Percentiles rank a stretch among this genome's conserved stretches.
Evolutionary conservation across 2,888 invertebrate genomes (phyloP).

Genomic region (Drosophila trichaetosa): DNA sequence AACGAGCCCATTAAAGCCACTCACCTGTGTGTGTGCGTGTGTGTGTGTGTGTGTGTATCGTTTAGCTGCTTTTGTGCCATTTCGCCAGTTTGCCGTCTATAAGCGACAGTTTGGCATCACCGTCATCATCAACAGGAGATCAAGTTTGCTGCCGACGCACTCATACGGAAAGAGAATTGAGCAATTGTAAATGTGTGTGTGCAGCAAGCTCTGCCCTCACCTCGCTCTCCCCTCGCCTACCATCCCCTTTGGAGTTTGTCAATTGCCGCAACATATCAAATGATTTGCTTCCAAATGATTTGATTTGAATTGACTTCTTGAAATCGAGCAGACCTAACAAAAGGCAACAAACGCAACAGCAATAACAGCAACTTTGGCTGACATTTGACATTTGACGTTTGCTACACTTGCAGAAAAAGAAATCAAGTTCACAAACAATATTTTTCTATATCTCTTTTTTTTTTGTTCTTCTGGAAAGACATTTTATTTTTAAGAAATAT

Average conservation of each 20-base stretch:
- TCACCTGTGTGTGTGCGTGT: constrained; percentile 66
- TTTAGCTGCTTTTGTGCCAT: constrained; percentile 24
- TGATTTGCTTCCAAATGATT: constrained; percentile 84
- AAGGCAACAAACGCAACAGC: constrained; percentile 24
- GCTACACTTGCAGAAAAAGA: constrained; percentile 7
- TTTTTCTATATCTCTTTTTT: not conserved
- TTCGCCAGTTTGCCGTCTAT: constrained; percentile 47
- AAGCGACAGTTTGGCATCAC: constrained; percentile 76
- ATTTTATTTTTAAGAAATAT: not conserved
- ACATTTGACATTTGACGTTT: constrained; percentile 30
- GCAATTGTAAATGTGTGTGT: constrained; percentile 74
- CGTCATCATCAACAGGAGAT: constrained; percentile 71
- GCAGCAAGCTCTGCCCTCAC: constrained; percentile 25
- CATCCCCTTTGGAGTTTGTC: constrained; percentile 62
- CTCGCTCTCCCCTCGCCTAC: not conserved
- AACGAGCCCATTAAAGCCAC: constrained; percentile 76
- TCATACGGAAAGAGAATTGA: constrained; percentile 83
- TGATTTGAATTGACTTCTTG: constrained; percentile 83
- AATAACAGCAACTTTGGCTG: constrained; percentile 26
- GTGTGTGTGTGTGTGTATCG: constrained; percentile 4
- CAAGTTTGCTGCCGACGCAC: constrained; percentile 61
- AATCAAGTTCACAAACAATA: not conserved
- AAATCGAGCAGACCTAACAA: constrained; percentile 58
- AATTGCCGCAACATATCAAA: constrained; percentile 81
- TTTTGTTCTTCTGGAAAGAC: not conserved